Conservation (phyloP, 2,888 invertebrate genomes). For the Heteropelma amictum region DNA sequence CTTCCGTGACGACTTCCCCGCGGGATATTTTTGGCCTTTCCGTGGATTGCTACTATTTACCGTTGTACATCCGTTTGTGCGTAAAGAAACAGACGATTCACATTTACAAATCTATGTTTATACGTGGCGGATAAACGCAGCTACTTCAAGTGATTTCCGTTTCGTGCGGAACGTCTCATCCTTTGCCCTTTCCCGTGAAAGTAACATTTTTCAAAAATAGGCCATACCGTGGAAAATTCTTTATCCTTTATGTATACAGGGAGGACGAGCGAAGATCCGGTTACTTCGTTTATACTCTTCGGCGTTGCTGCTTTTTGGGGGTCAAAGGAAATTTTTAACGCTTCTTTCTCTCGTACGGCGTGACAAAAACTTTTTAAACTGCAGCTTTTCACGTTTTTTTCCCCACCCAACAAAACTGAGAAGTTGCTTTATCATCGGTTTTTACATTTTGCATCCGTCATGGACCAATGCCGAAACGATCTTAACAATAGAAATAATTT, state of each 20-base stretch:
- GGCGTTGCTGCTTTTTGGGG: not conserved
- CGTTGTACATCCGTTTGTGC: not conserved
- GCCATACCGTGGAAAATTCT: constrained; percentile 46
- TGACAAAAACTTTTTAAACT: too few relatives aligned
- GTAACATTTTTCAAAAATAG: constrained; percentile 39
- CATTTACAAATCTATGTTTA: not conserved
- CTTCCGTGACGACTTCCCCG: constrained; percentile 53
- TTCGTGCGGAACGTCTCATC: constrained; percentile 46
- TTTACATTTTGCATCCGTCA: too few relatives aligned
- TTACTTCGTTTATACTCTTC: constrained; percentile 9
- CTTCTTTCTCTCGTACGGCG: not conserved
- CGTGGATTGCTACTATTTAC: constrained; percentile 33
- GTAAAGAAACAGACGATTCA: not conserved
- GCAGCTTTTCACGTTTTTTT: too few relatives aligned
- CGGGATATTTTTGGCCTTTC: constrained; percentile 41
- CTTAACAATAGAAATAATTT: not conserved
- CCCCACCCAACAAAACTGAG: too few relatives aligned
- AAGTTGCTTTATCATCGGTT: too few relatives aligned
- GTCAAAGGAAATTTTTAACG: constrained; percentile 3
- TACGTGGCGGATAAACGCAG: constrained; percentile 9
- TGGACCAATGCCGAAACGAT: not conserved
- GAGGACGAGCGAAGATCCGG: constrained; percentile 33
- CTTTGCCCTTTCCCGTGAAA: constrained; percentile 9
- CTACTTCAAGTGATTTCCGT: constrained; percentile 34
- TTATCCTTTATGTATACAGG: not conserved